Conservation (phyloP, 2,888 invertebrate species). For the Pterobdella sp. region DNA sequence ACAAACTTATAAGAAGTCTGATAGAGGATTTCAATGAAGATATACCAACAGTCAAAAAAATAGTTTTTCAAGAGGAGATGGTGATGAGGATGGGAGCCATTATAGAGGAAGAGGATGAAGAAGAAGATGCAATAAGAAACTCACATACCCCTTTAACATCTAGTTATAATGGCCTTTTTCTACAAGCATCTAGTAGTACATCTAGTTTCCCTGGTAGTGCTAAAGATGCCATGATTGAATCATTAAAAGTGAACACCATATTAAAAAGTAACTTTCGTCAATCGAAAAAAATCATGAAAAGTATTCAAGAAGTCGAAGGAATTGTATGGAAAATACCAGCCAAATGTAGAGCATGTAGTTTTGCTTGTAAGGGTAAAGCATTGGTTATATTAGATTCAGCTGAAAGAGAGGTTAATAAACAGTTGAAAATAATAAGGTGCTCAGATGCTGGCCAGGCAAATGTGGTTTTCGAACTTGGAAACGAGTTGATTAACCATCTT, state of each 20-base stretch:
- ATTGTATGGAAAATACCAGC: background rate
- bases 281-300: background rate
- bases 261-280: background rate
- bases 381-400: background rate
- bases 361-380: background rate
- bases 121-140: background rate
- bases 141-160: background rate
- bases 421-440: background rate
- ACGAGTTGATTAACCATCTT: background rate
- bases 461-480: background rate
- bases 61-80: background rate
- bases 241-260: background rate
- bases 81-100: background rate
- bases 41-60: background rate
- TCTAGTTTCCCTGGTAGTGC: background rate
- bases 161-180: background rate
- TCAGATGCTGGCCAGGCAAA: slow-evolving; percentile 5
- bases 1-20: background rate
- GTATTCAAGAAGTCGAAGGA: background rate
- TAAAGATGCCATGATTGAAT: background rate
- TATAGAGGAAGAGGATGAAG: background rate
- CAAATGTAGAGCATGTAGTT: background rate
- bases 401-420: background rate
- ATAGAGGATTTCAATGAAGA: background rate
- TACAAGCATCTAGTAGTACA: background rate